These are phyloP conservation scores for Heteromormyrus szaboi DNA, from an alignment of 2,797 vertebrate species.

Conservation along the genomic window DNA sequence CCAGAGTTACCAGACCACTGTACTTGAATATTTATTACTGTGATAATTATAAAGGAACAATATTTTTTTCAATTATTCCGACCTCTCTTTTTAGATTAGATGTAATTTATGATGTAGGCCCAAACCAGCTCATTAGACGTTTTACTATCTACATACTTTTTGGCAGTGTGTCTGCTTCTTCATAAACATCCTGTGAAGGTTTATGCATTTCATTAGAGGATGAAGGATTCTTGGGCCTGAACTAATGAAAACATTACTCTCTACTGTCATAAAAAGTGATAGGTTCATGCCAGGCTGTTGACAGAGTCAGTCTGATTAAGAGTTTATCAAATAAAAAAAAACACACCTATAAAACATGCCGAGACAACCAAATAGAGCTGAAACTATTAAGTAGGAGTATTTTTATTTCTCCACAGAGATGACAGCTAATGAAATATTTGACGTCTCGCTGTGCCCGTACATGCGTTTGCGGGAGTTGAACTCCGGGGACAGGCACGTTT, in stretches of 20 bases:
- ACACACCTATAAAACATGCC: background rate
- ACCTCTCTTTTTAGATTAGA: background rate
- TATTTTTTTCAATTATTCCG: background rate
- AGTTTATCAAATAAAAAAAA: constrained; percentile 3
- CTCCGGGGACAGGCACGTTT: background rate
- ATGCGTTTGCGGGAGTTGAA: background rate
- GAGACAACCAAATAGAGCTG: background rate
- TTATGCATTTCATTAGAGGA: background rate
- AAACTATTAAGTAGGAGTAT: constrained; percentile 1
- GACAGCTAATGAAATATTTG: constrained; percentile 5
- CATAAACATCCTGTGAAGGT: background rate
- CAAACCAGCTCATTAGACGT: background rate
- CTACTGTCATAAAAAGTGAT: background rate
- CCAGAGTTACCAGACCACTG: background rate
- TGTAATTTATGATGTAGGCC: background rate
- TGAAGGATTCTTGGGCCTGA: background rate
- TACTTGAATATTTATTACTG: background rate
- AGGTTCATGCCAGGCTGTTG: background rate
- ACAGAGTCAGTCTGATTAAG: background rate
- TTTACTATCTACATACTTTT: background rate
- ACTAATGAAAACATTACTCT: background rate
- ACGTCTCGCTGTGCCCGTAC: background rate
- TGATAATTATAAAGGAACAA: background rate
- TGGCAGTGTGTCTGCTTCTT: background rate
- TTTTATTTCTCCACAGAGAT: background rate